Conservation (phyloP, 1,140 invertebrate species). For the Oryctes rhinoceros region DNA sequence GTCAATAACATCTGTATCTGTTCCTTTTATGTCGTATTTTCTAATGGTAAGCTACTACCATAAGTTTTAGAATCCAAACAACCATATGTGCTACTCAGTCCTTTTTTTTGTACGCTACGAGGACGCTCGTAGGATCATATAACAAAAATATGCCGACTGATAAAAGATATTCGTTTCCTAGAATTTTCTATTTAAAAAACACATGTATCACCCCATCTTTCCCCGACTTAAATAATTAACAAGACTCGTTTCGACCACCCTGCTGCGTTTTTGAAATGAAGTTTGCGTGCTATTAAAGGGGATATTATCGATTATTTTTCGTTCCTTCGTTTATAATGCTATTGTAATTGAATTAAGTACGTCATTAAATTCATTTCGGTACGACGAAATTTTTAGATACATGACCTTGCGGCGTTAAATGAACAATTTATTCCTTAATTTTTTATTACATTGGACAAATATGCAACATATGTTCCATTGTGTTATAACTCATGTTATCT, state of each 20-base stretch:
- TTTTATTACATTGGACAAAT: background rate
- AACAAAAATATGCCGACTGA: conserved; percentile 24
- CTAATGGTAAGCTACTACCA: background rate
- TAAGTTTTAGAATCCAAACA: background rate
- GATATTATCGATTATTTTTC: background rate
- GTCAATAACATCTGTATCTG: too few species aligned
- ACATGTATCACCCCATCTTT: background rate
- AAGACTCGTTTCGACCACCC: background rate
- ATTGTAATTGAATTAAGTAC: conserved; percentile 2
- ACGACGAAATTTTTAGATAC: background rate
- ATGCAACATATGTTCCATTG: background rate
- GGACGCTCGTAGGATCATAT: background rate
- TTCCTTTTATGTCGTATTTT: too few species aligned
- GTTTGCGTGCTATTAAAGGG: background rate
- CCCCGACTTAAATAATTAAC: background rate
- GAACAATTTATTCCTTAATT: background rate
- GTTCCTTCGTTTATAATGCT: background rate
- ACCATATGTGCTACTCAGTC: conserved; percentile 6
- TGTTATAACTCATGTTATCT: background rate
- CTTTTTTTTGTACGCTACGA: conserved; percentile 3
- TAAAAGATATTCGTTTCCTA: conserved; percentile 15
- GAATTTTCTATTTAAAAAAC: conserved; percentile 12
- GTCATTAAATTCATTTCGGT: background rate
- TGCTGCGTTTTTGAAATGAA: background rate
- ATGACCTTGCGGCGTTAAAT: background rate